These are phyloP conservation scores for Caenorhabditis zanzibari DNA, from an alignment of 2,888 invertebrate genomes.

Conservation along the genomic window DNA sequence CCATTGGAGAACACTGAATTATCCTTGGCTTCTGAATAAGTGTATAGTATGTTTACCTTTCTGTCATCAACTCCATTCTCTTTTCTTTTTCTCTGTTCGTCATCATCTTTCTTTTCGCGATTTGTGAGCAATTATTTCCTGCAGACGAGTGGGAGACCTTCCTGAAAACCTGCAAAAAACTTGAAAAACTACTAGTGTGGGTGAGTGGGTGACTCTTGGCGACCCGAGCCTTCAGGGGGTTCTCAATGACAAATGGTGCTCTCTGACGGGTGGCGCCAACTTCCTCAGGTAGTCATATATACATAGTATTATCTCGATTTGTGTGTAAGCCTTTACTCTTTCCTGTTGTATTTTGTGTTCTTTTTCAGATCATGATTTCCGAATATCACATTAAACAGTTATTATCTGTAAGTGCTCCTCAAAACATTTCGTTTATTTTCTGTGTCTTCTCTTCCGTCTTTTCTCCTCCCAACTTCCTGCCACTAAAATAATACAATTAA, in stretches of 20 bases:
- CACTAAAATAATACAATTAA: conserved; percentile 58
- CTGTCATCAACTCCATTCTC: conserved; percentile 13
- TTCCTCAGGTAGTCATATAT: conserved; percentile 37
- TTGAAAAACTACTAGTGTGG: conserved; percentile 43
- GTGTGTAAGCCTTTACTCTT: background rate
- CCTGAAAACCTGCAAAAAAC: conserved; percentile 53
- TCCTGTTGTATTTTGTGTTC: background rate
- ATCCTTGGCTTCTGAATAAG: conserved; percentile 13
- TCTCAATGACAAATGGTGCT: conserved; percentile 56
- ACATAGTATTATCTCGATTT: conserved; percentile 44
- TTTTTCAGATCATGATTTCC: background rate
- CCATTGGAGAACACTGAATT: conserved; percentile 35
- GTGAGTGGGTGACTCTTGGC: conserved; percentile 3
- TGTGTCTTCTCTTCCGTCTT: background rate
- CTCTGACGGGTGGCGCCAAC: conserved; percentile 46
- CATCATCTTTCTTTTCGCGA: conserved; percentile 12
- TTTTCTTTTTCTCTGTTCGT: background rate
- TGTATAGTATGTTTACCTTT: conserved; percentile 53
- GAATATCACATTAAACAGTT: background rate
- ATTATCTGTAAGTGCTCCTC: conserved; percentile 7
- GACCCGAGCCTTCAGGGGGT: conserved; percentile 19
- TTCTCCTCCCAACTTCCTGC: background rate
- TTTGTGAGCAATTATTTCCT: conserved; percentile 56
- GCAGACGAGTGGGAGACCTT: conserved; percentile 25
- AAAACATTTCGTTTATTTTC: background rate